A percentile compares a stretch with the other conserved stretches of the same genome.
Conservation (phyloP, 2,888 invertebrate species). For the Opisthograptis luteolata region DNA sequence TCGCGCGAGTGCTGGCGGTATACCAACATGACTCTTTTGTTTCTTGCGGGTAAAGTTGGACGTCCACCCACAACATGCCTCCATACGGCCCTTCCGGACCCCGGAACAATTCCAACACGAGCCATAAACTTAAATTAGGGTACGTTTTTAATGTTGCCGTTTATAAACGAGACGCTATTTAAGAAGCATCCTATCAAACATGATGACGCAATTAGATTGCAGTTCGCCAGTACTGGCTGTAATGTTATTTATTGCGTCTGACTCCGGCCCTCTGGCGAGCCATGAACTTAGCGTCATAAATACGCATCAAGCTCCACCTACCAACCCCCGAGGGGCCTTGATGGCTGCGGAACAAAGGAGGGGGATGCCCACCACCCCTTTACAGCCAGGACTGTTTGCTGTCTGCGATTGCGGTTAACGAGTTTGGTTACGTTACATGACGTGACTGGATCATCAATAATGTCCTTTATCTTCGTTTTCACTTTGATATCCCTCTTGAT, state of each 20-base stretch:
- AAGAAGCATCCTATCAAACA: slow-evolving; percentile 14
- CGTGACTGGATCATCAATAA: slow-evolving; percentile 35
- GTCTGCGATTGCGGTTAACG: slow-evolving; percentile 39
- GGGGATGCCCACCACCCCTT: slow-evolving; percentile 48
- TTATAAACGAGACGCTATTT: slow-evolving; percentile 7
- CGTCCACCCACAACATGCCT: slow-evolving; percentile 18
- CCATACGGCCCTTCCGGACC: slow-evolving; percentile 11
- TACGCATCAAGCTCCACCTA: slow-evolving; percentile 38
- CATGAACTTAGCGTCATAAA: slow-evolving; percentile 42
- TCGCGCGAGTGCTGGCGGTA: slow-evolving; percentile 15
- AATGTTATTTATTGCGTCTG: slow-evolving; percentile 39
- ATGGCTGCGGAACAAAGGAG: slow-evolving; percentile 56
- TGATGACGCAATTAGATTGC: slow-evolving; percentile 29
- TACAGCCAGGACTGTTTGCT: slow-evolving; percentile 34
- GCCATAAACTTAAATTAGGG: slow-evolving; percentile 21
- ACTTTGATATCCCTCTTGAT: slow-evolving; percentile 22
- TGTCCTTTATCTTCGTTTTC: slow-evolving; percentile 22
- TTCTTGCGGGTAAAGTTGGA: slow-evolving; percentile 25
- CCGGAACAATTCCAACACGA: slow-evolving; percentile 13
- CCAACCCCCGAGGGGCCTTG: slow-evolving; percentile 52
- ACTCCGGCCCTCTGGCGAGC: slow-evolving; percentile 38
- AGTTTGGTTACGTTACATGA: slow-evolving; percentile 34
- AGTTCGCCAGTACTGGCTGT: slow-evolving; percentile 26
- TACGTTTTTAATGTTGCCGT: slow-evolving; percentile 12
- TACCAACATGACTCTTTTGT: slow-evolving; percentile 29